Percentiles rank a stretch among this genome's conserved stretches.
Conservation (phyloP, 2,888 invertebrate species). For the Polietes domitor region DNA sequence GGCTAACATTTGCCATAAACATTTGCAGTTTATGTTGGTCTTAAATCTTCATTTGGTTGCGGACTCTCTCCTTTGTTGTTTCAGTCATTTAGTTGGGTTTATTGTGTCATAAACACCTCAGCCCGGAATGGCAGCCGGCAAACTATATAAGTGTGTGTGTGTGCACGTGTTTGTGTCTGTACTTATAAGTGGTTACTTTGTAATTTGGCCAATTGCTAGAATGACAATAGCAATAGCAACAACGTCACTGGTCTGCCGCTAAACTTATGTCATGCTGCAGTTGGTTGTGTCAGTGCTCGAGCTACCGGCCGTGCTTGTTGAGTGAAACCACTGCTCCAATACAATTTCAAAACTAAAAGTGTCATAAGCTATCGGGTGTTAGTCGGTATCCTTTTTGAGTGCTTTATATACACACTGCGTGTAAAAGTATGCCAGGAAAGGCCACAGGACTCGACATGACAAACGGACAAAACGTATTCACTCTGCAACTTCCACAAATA, state of each 20-base stretch:
- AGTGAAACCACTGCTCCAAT: neutral
- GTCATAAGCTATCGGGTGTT: neutral
- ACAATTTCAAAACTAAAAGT: neutral
- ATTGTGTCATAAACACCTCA: slow-evolving; percentile 57
- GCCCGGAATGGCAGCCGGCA: slow-evolving; percentile 18
- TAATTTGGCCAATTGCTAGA: slow-evolving; percentile 18
- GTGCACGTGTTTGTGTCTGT: neutral
- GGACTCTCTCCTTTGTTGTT: slow-evolving; percentile 31
- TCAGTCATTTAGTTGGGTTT: slow-evolving; percentile 39
- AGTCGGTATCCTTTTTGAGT: neutral
- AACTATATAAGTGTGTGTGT: neutral
- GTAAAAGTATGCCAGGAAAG: slow-evolving; percentile 1
- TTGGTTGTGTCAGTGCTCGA: no score
- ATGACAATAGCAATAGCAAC: neutral
- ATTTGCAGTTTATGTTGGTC: slow-evolving; percentile 19
- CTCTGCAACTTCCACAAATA: neutral
- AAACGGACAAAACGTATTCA: slow-evolving; percentile 6
- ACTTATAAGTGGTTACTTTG: neutral
- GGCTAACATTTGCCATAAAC: slow-evolving; percentile 28
- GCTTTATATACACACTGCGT: slow-evolving; percentile 1
- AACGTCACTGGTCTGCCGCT: neutral
- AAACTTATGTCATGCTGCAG: slow-evolving; percentile 31
- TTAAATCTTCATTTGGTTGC: slow-evolving; percentile 25
- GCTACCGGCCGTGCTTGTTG: neutral
- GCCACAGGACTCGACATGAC: neutral